Percentiles rank a stretch among this genome's conserved stretches.
phyloP scores from a whole-genome alignment of 92 coral and sea anemone species.

The Palythoa grandis region DNA sequence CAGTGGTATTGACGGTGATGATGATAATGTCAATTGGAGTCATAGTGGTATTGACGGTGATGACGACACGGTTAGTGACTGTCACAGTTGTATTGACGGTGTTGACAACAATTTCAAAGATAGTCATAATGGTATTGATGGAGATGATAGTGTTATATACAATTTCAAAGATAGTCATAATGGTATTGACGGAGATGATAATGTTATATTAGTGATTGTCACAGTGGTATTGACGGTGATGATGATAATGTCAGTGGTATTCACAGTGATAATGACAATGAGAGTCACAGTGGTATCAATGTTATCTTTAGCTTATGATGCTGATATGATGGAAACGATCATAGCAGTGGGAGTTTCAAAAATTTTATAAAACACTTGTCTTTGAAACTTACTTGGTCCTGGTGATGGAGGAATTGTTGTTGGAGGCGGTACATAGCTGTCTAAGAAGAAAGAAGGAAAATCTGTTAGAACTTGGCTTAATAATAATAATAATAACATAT shows the following conservation, averaged over 20 bases:
- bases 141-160: not conserved
- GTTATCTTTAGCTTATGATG: not conserved
- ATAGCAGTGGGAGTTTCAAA: not conserved
- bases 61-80: not conserved
- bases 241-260: not conserved
- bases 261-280: not conserved
- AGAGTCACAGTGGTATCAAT: too few relatives aligned
- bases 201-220: not conserved
- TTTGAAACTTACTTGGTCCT: slow-evolving; percentile 67
- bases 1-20: too few relatives aligned
- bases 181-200: not conserved
- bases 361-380: not conserved
- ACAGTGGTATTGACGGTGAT: too few relatives aligned
- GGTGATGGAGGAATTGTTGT: slow-evolving; percentile 70
- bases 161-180: not conserved
- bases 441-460: slow-evolving; percentile 40
- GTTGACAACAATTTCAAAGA: too few relatives aligned
- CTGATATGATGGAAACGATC: not conserved
- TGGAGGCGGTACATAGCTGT: slow-evolving; percentile 56
- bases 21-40: not conserved
- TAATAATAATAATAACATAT: too few relatives aligned
- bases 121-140: not conserved
- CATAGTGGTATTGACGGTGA: not conserved
- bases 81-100: too few relatives aligned
- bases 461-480: too few relatives aligned